phyloP scores from a whole-genome alignment of 2,113 vertebrate genomes.

The Sander vitreus region DNA sequence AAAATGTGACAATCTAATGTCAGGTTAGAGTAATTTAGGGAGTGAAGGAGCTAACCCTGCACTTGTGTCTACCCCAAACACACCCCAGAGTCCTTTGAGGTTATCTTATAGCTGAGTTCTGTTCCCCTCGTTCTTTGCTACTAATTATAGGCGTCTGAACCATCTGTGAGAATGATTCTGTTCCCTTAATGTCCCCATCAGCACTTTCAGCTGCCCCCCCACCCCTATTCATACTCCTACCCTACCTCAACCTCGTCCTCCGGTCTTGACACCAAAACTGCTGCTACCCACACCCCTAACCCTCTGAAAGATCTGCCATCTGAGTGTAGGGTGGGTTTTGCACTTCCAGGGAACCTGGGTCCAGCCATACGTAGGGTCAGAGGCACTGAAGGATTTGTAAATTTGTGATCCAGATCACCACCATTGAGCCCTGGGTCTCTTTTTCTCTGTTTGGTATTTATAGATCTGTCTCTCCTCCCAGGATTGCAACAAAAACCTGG shows the following conservation, averaged over 20 bases:
- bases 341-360: constrained; percentile 79
- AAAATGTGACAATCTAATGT: constrained; percentile 65
- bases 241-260: constrained; percentile 66
- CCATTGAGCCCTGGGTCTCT: constrained; percentile 56
- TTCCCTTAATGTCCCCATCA: constrained; percentile 92
- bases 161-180: constrained; percentile 91
- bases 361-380: constrained; percentile 75
- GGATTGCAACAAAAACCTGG: constrained; percentile 78
- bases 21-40: constrained; percentile 21
- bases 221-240: constrained; percentile 68
- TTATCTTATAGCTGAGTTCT: constrained; percentile 75
- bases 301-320: constrained; percentile 76
- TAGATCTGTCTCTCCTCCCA: constrained; percentile 67
- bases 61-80: constrained; percentile 48
- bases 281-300: constrained; percentile 65
- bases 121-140: constrained; percentile 64
- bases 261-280: constrained; percentile 64
- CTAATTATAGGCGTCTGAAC: constrained; percentile 92
- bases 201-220: constrained; percentile 84
- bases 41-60: constrained; percentile 24
- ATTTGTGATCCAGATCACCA: constrained; percentile 70
- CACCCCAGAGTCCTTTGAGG: constrained; percentile 63
- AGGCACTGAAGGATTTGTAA: constrained; percentile 81
- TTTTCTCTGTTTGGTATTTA: constrained; percentile 70
- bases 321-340: constrained; percentile 76